Evolutionary conservation across 2,888 invertebrate species (phyloP).

Genomic region (Erannis defoliaria): DNA sequence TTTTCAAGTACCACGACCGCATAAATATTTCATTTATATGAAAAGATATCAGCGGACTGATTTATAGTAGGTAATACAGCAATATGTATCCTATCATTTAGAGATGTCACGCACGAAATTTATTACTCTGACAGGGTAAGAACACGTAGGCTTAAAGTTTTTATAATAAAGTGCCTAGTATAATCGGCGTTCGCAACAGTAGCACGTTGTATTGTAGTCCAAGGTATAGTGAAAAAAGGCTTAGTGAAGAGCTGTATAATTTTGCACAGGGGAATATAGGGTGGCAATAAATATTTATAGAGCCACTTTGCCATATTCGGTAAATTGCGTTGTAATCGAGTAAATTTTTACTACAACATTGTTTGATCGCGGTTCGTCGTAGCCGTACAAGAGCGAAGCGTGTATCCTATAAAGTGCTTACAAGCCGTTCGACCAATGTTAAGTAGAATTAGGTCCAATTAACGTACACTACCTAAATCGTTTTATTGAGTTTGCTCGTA

Average conservation of each 20-base stretch:
- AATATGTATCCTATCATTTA: constrained; percentile 62
- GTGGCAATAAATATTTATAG: constrained; percentile 83
- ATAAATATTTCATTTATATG: constrained; percentile 46
- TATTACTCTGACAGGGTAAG: constrained; percentile 49
- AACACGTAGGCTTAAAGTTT: constrained; percentile 52
- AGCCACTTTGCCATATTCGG: constrained; percentile 72
- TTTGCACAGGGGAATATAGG: constrained; percentile 62
- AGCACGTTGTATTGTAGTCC: constrained; percentile 64
- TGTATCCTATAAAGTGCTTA: constrained; percentile 30
- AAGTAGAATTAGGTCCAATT: constrained; percentile 74
- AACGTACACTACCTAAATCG: constrained; percentile 68
- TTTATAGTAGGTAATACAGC: constrained; percentile 56
- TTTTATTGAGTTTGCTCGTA: constrained; percentile 72
- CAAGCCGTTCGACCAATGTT: constrained; percentile 63
- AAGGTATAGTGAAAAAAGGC: constrained; percentile 61
- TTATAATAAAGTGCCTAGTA: constrained; percentile 58
- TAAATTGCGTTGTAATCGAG: constrained; percentile 81
- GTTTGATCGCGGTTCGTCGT: constrained; percentile 35
- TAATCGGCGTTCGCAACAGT: constrained; percentile 59
- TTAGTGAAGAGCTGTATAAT: constrained; percentile 69
- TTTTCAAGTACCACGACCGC: constrained; percentile 34
- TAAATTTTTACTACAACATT: constrained; percentile 69
- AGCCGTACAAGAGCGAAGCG: constrained; percentile 21
- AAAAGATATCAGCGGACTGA: constrained; percentile 52
- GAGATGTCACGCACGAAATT: constrained; percentile 57